Conservation (phyloP, 1,140 invertebrate species). For the Drosophila murphyi region DNA sequence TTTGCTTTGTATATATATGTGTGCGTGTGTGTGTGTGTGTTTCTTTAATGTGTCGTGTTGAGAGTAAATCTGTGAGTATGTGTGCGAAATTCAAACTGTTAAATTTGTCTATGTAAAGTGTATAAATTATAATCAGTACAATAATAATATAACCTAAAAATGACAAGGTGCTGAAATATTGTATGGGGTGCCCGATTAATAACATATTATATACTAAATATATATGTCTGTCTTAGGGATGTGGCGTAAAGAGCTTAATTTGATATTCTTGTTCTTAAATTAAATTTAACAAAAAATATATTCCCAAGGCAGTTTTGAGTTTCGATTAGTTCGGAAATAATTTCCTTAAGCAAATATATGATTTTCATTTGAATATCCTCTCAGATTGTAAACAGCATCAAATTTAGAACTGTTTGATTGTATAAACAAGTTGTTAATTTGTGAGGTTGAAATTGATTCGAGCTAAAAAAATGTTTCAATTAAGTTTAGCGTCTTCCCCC, state of each 20-base stretch:
- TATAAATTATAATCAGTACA: constrained; percentile 38
- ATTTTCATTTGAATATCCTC: too few relatives aligned
- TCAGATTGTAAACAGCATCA: too few relatives aligned
- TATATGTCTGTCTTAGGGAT: background rate
- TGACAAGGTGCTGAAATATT: background rate
- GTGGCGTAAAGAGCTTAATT: constrained; percentile 12
- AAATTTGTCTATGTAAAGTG: constrained; percentile 36
- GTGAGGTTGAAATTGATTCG: constrained; percentile 16
- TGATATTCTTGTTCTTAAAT: background rate
- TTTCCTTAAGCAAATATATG: too few relatives aligned
- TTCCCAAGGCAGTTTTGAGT: too few relatives aligned
- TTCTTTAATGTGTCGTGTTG: constrained; percentile 4
- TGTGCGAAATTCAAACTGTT: constrained; percentile 9
- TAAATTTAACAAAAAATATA: too few relatives aligned
- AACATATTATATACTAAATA: background rate
- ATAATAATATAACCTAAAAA: constrained; percentile 25
- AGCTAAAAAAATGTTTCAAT: constrained; percentile 16
- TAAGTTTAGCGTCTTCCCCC: constrained; percentile 31
- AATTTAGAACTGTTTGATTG: background rate
- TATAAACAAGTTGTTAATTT: background rate
- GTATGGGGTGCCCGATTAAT: background rate
- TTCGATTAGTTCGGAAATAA: too few relatives aligned
- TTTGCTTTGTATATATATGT: constrained; percentile 57
- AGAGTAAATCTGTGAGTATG: background rate
- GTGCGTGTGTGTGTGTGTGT: constrained; percentile 15